Base-by-base conservation (phyloP, 2,888 invertebrate genomes). In the Drosophila nr. medialis region DNA sequence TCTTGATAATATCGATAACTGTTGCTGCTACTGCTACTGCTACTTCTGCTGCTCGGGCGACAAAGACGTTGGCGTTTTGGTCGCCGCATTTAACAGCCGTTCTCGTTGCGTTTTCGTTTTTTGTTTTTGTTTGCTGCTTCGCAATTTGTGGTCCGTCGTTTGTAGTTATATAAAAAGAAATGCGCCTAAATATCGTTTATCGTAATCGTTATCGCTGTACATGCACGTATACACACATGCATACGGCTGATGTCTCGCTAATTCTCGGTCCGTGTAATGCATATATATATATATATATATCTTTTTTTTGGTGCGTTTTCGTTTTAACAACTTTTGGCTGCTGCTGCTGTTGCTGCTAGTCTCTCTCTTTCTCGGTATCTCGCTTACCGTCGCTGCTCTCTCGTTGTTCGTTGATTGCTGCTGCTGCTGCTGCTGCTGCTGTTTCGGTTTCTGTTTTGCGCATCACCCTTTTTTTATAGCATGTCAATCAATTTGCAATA, bases 81-180 rank as follows among this genome's bases (percentile, higher is more conserved):
- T 74, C 76, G 83, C 79, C 81, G 86, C 84, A 85, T 85, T 87
- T 84, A 84, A 85, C 76, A 81, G 84, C 81, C 79, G 89, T 84
- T 71, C 60, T 71, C 64, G 63, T 68, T 62, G 45, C 48, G 67
- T 68, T 59, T 55, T 69, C 64, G 50, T 53, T 69, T 61, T 81
- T 75, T 45, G 45, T 65, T 74, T 69, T 75, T 70, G 71, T 81
- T 70, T 75, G 75, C 59, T 64, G 64, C 71, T 79, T 70, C 50
- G 64, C 67, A 64, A 58, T 64, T 70, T 53, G 24, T 21, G 45
- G 24, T 7, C 15, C 15, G 45, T 24, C 54, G 15, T 48, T 50
- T 49, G 58, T 63, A 40, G 73, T 78, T 78, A 78, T 76, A 77
- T 78, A 78, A 78, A 78, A 67, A 65, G 55, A 68, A 67, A 62